Evolutionary conservation across 2,888 invertebrate genomes (phyloP), one percentile per base, ranked within the genome.

Genomic region (Rotaria macrura): DNA sequence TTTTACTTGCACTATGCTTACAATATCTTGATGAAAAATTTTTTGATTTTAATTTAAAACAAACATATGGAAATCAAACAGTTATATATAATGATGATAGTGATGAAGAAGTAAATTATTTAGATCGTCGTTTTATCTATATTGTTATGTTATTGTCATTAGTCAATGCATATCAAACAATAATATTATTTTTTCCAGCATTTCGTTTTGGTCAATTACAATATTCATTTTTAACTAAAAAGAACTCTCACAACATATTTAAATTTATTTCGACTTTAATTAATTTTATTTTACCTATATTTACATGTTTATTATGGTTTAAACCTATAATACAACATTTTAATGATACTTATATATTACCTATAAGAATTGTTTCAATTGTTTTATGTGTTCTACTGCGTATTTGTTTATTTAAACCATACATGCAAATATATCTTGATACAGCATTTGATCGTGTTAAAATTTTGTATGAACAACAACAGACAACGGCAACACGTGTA

Each of bases 121-220:
- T 79, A 12, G 43, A 79, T 79, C 79, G 79, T 43, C 40, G 43
- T 79, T 79, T 79, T 79, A 43, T 79, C 10, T 79, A 79, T n/a
- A 43, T 79, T 43, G 79, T 79, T 79, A 43, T 79, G 40, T 43
- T 40, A 25, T 43, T 79, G 43, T 38, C 79, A n/a, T 23, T 79
- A 9, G 0, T 79, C 3, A 79, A 43, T 79, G 23, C 79, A 7
- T 79, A 43, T 25, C 43, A 43, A 79, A 43, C 79, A 23, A 43
- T 79, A 12, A 79, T 79, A 23, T 14, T 79, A 12, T 79, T 79
- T 79, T 79, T 79, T 43, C 79, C 79, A 79, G 43, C 79, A 25
- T 79, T 79, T 79, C 79, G 79, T 79, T 79, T 79, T 43, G 79
- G 79, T 40, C 79, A 79, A 79, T 43, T 79, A n/a, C 79, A 79